A percentile compares a stretch with the other conserved stretches of the same genome.
Conservation (phyloP, 2,888 invertebrate genomes). For the Spodoptera picta region DNA sequence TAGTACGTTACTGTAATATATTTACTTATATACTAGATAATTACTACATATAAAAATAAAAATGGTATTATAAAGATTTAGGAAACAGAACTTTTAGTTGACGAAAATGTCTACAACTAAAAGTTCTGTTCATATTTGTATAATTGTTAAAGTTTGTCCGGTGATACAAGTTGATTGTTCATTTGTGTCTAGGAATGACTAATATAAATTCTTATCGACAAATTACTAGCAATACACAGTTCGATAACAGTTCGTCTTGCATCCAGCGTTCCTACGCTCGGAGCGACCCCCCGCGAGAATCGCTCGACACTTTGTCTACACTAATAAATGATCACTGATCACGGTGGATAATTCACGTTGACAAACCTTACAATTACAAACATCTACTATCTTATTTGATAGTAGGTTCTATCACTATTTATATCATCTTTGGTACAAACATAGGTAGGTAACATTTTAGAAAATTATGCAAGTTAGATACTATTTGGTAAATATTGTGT, state of each 20-base stretch:
- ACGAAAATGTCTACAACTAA: too few species aligned
- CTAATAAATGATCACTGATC: constrained; percentile 4
- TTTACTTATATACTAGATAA: constrained; percentile 17
- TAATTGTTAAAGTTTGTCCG: constrained; percentile 14
- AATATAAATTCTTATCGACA: constrained; percentile 19
- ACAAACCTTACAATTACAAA: constrained; percentile 18
- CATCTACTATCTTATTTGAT: constrained; percentile 28
- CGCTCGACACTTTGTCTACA: not conserved
- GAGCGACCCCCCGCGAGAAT: not conserved
- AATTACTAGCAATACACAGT: constrained; percentile 21
- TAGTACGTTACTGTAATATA: constrained; percentile 11
- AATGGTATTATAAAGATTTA: constrained; percentile 5
- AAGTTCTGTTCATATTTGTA: not conserved
- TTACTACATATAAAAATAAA: constrained; percentile 12
- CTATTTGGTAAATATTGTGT: constrained; percentile 13
- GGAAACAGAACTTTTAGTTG: too few species aligned
- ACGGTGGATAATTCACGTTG: constrained; percentile 2
- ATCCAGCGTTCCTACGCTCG: not conserved
- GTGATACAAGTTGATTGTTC: constrained; percentile 2
- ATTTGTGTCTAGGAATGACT: not conserved
- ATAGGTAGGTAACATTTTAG: constrained; percentile 8
- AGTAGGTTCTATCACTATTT: constrained; percentile 14
- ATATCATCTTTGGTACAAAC: constrained; percentile 50
- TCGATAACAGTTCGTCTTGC: not conserved
- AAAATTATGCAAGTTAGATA: constrained; percentile 8